These are phyloP conservation scores for Acridotheres tristis DNA, from an alignment of 2,797 vertebrate species.

Conservation along the genomic window DNA sequence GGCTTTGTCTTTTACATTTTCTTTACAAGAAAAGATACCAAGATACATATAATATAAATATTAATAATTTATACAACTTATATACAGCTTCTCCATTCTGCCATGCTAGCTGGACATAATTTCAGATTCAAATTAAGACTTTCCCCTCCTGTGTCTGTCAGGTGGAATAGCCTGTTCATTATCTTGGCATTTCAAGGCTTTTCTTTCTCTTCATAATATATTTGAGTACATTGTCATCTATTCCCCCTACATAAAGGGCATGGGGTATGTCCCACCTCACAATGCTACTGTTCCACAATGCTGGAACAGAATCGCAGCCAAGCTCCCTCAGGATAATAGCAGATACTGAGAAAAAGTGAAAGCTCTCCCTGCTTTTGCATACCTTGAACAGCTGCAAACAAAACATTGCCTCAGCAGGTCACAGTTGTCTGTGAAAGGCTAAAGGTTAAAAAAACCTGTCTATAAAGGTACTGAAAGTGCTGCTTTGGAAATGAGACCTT, in stretches of 20 bases:
- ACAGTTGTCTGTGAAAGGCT: background rate
- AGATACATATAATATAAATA: background rate
- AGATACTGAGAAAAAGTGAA: background rate
- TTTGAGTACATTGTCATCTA: background rate
- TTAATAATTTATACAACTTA: background rate
- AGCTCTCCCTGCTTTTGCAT: background rate
- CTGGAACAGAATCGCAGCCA: background rate
- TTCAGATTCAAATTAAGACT: background rate
- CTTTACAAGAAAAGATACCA: background rate
- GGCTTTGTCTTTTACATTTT: background rate
- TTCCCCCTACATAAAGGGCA: background rate
- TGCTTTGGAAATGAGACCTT: accelerated
- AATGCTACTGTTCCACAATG: background rate
- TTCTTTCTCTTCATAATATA: background rate
- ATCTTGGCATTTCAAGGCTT: background rate
- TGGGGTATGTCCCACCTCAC: background rate
- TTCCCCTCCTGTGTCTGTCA: background rate
- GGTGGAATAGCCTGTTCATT: background rate
- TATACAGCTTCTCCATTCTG: background rate
- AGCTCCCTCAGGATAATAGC: background rate
- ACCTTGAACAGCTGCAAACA: background rate
- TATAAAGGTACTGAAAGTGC: background rate
- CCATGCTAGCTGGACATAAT: background rate
- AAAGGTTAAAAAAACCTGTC: background rate
- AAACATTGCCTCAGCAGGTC: background rate